phyloP scores from a whole-genome alignment of 2,113 vertebrate genomes.

The Deroptyus accipitrinus region DNA sequence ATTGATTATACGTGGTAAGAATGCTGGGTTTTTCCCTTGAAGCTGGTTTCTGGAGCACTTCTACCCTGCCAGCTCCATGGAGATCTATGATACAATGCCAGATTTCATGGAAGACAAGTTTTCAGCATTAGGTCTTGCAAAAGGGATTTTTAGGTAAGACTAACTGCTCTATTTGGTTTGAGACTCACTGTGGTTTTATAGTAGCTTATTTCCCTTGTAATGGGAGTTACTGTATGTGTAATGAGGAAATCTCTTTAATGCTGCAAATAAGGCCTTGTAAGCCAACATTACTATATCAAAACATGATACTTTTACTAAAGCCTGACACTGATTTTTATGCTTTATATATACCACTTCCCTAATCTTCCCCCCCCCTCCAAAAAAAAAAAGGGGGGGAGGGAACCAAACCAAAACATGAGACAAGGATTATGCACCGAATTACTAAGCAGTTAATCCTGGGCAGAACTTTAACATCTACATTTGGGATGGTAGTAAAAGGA shows the following conservation, averaged over 20 bases:
- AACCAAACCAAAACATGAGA: neutral
- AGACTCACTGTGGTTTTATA: slow-evolving; percentile 14
- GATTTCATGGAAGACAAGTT: slow-evolving; percentile 31
- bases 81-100: slow-evolving; percentile 45
- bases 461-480: neutral
- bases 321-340: neutral
- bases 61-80: slow-evolving; percentile 22
- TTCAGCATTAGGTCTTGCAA: slow-evolving; percentile 32
- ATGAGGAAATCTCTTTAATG: neutral
- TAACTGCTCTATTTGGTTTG: slow-evolving; percentile 1
- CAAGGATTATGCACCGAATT: neutral
- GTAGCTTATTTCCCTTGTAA: slow-evolving; percentile 23
- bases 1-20: neutral
- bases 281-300: neutral
- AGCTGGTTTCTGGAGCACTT: slow-evolving; percentile 35
- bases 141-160: neutral
- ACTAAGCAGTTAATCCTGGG: neutral
- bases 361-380: accelerated
- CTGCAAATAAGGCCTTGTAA: slow-evolving; percentile 1
- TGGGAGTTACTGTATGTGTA: neutral
- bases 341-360: neutral
- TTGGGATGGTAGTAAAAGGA: neutral
- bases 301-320: neutral
- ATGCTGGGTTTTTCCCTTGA: neutral
- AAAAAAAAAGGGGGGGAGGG: neutral